Base-by-base conservation (phyloP, 2,888 invertebrate genomes). In the Leucania comma region DNA sequence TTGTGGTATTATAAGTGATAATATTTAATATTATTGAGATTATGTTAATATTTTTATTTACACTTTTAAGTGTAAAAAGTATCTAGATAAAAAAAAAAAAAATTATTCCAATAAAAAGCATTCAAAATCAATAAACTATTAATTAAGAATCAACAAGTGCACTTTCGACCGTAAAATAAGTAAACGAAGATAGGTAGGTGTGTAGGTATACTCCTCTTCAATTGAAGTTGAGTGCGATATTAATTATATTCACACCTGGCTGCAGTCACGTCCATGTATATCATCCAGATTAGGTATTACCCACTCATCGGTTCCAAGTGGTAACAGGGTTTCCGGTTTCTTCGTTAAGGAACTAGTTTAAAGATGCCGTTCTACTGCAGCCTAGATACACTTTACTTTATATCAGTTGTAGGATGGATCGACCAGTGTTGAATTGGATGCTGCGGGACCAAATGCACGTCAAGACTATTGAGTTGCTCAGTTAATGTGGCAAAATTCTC, bases 241-340 rank as follows among this genome's bases (percentile, higher is more conserved):
- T 24, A 38, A 24, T 59, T 68, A 61, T 53, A 35, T 57, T 57
- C 9, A 38, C n/a, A 46, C 74, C 70, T 74, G 74, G 29, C 53
- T 74, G 61, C 51, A 58, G 57, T 62, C 78, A 70, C 78, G 58
- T 74, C 46, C 10, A 48, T 58, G 14, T 48, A 46, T 8, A 12
- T 68, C 20, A 24, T 61, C 20, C 22, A 58, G 69, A 61, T 61
- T 29, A 29, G 29, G 29, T 20, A 29, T 9, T 57, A 29, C 32
- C 20, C n/a, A 51, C 12, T 46, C 26, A 48, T 38, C 4, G 3
- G 14, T 53, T 24, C 59, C 48, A 32, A 22, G 51, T 66, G 14
- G n/a, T 24, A 12, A 24, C 6, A 35, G 12, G 6, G 24, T 50
- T 38, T 56, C 38, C 24, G 8, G 9, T 24, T 6, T 26, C 35